Evolutionary conservation across 2,113 vertebrate species (phyloP), one percentile per base, ranked within the genome.

Genomic region (Tragelaphus scriptus): DNA sequence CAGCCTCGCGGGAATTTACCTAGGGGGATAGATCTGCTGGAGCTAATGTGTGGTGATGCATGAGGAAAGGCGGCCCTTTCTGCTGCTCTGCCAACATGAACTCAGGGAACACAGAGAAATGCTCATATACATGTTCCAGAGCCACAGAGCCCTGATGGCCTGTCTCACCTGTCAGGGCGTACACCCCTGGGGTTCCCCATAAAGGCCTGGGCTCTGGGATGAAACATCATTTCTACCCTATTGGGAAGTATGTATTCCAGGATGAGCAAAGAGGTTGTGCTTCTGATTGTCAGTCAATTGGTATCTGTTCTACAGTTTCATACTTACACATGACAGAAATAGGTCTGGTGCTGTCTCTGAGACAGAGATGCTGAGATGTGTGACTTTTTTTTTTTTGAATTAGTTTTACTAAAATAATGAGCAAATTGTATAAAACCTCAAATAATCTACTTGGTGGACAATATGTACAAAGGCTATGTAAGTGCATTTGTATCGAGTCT

Each of bases 21-120:
- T 98, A 56, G 63, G 32, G 95, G 97, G 49, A 95, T 65, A 97
- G 82, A 91, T 86, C 91, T 96, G 96, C 59, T 96, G 12, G 80
- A 88, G 94, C 21, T 51, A 79, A 87, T 75, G 40, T 6, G 25
- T 25, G 26, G 12, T 58, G 82, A 81, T 59, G 86, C 80, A 75
- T 30, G 16, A 86, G 86, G 59, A 51, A 97, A 95, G n/a, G 82
- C 53, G 19, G 47, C 2, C 28, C 68, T 97, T 25, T 71, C 0
- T 1, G 68, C 32, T 92, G 5, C 65, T 95, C 2, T 58, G 94
- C 95, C 84, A 68, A 90, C 25, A 40, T 17, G 13, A 81, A 93
- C 88, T 89, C 96, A 8, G 19, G 63, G 44, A 49, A 85, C 47
- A 71, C 40, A 10, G 25, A 40, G 40, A 26, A 55, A 49, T 10